Evolutionary conservation across 2,888 invertebrate species (phyloP).

Genomic region (Nudaria mundana): DNA sequence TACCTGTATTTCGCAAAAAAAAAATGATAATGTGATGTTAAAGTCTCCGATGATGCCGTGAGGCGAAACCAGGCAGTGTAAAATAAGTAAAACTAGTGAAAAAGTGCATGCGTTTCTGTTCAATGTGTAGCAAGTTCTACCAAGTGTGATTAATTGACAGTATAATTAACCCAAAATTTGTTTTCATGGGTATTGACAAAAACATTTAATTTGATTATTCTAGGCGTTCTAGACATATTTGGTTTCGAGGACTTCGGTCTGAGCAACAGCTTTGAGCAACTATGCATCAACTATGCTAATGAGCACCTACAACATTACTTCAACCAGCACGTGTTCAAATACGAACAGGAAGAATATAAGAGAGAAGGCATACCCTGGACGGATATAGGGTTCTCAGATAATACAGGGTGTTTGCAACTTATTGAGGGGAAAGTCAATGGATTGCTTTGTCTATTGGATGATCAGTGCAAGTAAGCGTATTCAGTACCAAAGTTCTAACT

Average conservation of each 20-base stretch:
- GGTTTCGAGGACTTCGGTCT: slow-evolving; percentile 97
- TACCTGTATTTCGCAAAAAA: too few relatives aligned
- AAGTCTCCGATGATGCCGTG: too few relatives aligned
- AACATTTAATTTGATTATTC: not conserved
- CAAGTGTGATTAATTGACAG: too few relatives aligned
- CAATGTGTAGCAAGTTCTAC: too few relatives aligned
- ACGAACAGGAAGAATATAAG: slow-evolving; percentile 97
- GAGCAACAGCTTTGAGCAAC: slow-evolving; percentile 96
- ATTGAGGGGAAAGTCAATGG: slow-evolving; percentile 96
- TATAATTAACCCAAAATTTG: too few relatives aligned
- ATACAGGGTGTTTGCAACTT: slow-evolving; percentile 95
- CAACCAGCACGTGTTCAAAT: slow-evolving; percentile 99
- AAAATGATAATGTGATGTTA: too few relatives aligned
- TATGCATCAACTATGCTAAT: slow-evolving; percentile 98
- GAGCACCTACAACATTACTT: slow-evolving; percentile 98
- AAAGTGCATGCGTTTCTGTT: too few relatives aligned
- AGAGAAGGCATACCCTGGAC: slow-evolving; percentile 97
- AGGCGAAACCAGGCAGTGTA: too few relatives aligned
- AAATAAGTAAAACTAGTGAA: too few relatives aligned
- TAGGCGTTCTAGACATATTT: slow-evolving; percentile 96
- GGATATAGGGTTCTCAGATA: slow-evolving; percentile 97
- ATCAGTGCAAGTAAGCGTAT: slow-evolving; percentile 98
- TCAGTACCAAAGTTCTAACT: too few relatives aligned
- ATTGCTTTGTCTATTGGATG: slow-evolving; percentile 93
- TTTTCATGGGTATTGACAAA: too few relatives aligned